Base-by-base conservation (phyloP, 1,140 invertebrate species). In the Dendrolimus kikuchii region DNA sequence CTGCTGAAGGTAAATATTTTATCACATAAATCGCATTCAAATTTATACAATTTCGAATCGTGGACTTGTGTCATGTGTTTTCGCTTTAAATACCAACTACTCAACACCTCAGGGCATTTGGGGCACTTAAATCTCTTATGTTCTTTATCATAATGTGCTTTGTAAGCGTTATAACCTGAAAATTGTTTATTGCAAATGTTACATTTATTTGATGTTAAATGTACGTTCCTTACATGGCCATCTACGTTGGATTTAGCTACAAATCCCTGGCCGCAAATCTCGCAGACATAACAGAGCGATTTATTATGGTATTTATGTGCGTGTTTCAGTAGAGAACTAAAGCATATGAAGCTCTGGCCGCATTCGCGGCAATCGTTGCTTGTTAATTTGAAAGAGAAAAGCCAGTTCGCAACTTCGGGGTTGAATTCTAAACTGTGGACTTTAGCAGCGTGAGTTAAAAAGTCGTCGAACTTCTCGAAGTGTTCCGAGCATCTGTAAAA, bases 61-160 rank as follows among this genome's bases (percentile, higher is more conserved):
- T 81, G 77, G 0, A 71, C 70, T 3, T 64, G n/a, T 5, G 70
- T 74, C 9, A 81, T 52, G 45, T 81, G 77, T 2, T 60, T 64
- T 46, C 69, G 67, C 38, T 63, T 72, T 6, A 71, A 52, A 53
- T 78, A 81, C 6, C 54, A 59, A 40, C 59, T 75, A 0, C 56
- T 45, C 4, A 78, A 61, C n/a, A 73, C 48, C 38, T 71, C 64
- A 0, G 68, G 62, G 45, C 75, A 78, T 40, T 75, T 76, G 2
- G 55, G 55, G 7, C 60, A 62, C 40, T 62, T 62, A 7, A 55
- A 38, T n/a, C 10, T 36, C 3, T 44, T 58, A 9, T 57, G 55
- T 0, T 40, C 43, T 39, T 9, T 10, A 7, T 52, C 49, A 5
- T 40, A 38, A 49, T 61, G 51, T 36, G 50, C 44, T 45, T 64